Evolutionary conservation across 2,113 vertebrate genomes (phyloP).

Genomic region (Nymphicus hollandicus): DNA sequence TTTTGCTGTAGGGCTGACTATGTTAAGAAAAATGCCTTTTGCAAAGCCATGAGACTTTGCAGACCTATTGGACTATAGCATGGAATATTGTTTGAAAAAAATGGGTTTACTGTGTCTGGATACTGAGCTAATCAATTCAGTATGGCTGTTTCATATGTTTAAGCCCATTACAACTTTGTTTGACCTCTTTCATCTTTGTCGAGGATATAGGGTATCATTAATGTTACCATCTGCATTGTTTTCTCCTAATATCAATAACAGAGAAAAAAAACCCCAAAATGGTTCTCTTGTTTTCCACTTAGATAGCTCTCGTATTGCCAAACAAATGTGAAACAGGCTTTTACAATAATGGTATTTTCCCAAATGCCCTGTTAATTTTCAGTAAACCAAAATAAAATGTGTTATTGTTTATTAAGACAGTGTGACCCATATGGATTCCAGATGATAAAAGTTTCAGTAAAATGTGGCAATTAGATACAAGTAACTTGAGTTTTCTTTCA

Average conservation of each 20-base stretch:
- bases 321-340: conserved; percentile 74
- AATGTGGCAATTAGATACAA: conserved; percentile 50
- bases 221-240: conserved; percentile 75
- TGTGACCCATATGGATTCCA: conserved; percentile 74
- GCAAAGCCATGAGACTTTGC: conserved; percentile 42
- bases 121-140: conserved; percentile 66
- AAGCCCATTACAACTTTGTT: conserved; percentile 69
- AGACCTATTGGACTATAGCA: conserved; percentile 59
- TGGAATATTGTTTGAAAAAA: conserved; percentile 60
- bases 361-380: conserved; percentile 80
- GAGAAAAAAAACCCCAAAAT: neutral
- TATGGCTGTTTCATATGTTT: conserved; percentile 69
- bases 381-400: conserved; percentile 80
- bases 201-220: conserved; percentile 74
- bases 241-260: conserved; percentile 69
- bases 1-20: conserved; percentile 21
- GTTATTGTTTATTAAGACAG: conserved; percentile 79
- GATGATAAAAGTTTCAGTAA: conserved; percentile 75
- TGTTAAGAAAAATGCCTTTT: conserved; percentile 25
- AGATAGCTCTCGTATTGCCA: conserved; percentile 65
- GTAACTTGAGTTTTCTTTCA: conserved; percentile 64
- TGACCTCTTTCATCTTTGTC: conserved; percentile 75
- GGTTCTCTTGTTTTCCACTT: conserved; percentile 68
- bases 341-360: conserved; percentile 75
- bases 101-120: conserved; percentile 56